A percentile compares a stretch with the other conserved stretches of the same genome.
Conservation (phyloP, 1,140 invertebrate species). For the Brachionus asplanchnoidis region DNA sequence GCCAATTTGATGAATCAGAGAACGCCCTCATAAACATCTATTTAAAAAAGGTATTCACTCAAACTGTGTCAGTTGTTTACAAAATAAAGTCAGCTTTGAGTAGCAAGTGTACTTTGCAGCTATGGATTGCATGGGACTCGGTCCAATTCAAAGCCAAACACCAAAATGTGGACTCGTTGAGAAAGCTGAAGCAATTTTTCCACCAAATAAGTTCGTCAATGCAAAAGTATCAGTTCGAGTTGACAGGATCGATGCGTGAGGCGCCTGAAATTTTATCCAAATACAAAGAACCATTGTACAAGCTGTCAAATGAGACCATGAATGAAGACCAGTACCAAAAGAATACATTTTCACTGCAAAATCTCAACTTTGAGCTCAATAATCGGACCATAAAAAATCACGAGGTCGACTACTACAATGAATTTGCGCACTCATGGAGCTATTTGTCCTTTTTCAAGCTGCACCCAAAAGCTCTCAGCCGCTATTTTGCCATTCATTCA, state of each 20-base stretch:
- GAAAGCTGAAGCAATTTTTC: not conserved
- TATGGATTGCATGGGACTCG: not conserved
- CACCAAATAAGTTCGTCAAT: not conserved
- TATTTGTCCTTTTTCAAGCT: constrained; percentile 17
- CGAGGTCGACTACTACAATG: not conserved
- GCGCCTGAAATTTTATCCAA: constrained; percentile 13
- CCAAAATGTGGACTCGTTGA: not conserved
- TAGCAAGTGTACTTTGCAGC: not conserved
- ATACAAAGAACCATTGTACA: constrained; percentile 37
- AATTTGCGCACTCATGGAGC: not conserved
- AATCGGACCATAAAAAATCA: not conserved
- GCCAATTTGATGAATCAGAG: not conserved
- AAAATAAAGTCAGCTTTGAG: not conserved
- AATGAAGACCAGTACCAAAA: not conserved
- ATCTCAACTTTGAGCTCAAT: constrained; percentile 35
- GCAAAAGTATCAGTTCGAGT: not conserved
- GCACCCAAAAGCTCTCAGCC: not conserved
- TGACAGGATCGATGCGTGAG: not conserved
- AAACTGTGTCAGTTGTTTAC: not conserved
- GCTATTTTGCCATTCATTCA: constrained; percentile 27
- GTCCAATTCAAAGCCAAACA: not conserved
- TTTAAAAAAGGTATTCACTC: constrained; percentile 33
- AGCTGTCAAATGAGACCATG: not conserved
- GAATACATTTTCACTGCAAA: not conserved
- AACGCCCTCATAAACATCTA: not conserved